Evolutionary conservation across 2,113 vertebrate species (phyloP).

Genomic region (Sminthopsis crassicaudata): DNA sequence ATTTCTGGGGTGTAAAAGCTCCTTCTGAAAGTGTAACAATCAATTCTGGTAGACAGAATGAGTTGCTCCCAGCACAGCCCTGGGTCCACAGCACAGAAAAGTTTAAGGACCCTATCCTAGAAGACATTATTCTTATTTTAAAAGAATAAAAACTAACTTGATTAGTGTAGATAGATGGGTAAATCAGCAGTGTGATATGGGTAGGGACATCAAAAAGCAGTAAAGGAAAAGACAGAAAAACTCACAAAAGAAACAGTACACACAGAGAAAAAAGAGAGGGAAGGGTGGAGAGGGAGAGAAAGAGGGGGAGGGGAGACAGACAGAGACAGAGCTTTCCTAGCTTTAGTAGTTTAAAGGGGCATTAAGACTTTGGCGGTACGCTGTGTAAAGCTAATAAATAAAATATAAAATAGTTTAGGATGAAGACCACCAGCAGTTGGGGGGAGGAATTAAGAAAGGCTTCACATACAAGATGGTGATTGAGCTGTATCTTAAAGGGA

Average conservation of each 20-base stretch:
- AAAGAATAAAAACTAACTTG: not conserved
- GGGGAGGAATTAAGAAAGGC: not conserved
- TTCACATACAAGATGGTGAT: not conserved
- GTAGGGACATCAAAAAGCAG: not conserved
- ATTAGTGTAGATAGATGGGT: not conserved
- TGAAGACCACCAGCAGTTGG: not conserved
- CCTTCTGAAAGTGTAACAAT: not conserved
- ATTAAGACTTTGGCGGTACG: not conserved
- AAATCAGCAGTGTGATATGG: not conserved
- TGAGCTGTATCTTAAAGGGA: not conserved
- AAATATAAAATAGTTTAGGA: not conserved
- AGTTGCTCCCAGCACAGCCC: too few relatives aligned
- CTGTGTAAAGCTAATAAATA: not conserved
- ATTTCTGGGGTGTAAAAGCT: not conserved
- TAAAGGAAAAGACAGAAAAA: not conserved
- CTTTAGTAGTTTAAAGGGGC: not conserved
- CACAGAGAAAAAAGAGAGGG: not conserved
- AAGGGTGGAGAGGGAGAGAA: not conserved
- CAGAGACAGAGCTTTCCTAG: not conserved
- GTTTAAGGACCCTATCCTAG: not conserved
- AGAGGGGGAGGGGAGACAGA: too few relatives aligned
- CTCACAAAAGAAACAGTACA: not conserved
- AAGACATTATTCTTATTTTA: not conserved
- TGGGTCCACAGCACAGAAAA: not conserved
- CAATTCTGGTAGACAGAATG: not conserved